Evolutionary conservation across 2,888 invertebrate species (phyloP).

Genomic region (Drosophila paranaensis): DNA sequence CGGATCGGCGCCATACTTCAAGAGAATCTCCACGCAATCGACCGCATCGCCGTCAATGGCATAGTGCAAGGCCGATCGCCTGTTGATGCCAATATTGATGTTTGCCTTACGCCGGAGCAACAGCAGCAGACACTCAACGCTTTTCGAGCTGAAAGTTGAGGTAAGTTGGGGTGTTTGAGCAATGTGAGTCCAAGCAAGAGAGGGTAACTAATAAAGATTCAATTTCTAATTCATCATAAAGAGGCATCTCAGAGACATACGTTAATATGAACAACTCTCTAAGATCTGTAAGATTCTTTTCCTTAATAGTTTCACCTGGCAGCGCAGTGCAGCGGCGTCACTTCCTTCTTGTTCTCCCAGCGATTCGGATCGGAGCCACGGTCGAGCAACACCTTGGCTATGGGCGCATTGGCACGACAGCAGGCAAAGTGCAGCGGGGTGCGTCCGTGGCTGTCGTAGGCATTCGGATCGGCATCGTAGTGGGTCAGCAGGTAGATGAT

Average conservation of each 20-base stretch:
- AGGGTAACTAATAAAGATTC: too few relatives aligned
- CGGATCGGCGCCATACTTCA: conserved; percentile 92
- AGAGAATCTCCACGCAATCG: conserved; percentile 90
- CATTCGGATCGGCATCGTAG: conserved; percentile 87
- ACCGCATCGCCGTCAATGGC: conserved; percentile 91
- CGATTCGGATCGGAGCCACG: conserved; percentile 89
- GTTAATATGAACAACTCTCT: too few relatives aligned
- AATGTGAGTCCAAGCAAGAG: too few relatives aligned
- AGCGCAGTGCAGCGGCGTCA: conserved; percentile 92
- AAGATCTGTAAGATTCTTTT: too few relatives aligned
- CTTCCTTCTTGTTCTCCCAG: conserved; percentile 90
- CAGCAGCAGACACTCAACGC: conserved; percentile 85
- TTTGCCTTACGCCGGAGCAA: conserved; percentile 91
- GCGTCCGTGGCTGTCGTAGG: conserved; percentile 88
- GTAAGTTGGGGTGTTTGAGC: background rate
- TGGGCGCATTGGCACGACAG: conserved; percentile 90
- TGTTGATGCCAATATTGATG: conserved; percentile 90
- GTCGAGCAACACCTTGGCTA: conserved; percentile 89
- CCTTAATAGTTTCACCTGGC: conserved; percentile 86
- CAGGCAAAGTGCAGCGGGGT: conserved; percentile 92
- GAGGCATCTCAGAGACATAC: too few relatives aligned
- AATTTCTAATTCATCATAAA: too few relatives aligned
- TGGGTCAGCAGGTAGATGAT: conserved; percentile 77
- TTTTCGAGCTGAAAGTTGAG: conserved; percentile 76
- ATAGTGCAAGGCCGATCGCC: conserved; percentile 92